Evolutionary conservation across 2,113 vertebrate species (phyloP).

Genomic region (Corapipo altera): DNA sequence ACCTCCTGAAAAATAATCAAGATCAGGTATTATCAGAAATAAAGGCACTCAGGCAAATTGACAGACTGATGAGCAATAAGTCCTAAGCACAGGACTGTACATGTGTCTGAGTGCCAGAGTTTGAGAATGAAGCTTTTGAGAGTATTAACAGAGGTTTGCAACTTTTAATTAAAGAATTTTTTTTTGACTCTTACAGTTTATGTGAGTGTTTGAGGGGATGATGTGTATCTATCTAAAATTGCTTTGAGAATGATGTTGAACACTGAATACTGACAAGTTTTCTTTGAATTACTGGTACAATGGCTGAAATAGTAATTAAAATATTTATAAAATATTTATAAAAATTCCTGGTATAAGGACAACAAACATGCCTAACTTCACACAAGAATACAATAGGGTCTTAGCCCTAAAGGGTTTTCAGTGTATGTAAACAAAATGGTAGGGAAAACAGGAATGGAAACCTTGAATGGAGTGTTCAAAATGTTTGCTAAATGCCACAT

Average conservation of each 20-base stretch:
- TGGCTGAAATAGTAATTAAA: neutral
- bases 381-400: rapidly evolving
- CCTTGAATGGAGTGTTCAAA: neutral
- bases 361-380: neutral
- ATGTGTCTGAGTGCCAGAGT: neutral
- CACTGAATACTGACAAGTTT: neutral
- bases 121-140: neutral
- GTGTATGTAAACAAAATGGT: neutral
- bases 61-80: neutral
- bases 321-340: neutral
- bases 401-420: neutral
- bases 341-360: neutral
- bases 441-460: neutral
- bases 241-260: neutral
- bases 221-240: neutral
- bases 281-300: neutral
- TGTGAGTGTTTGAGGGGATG: neutral
- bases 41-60: neutral
- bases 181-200: neutral
- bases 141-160: neutral
- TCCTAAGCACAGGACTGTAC: neutral
- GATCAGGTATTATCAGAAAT: neutral
- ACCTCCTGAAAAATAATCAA: neutral
- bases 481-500: neutral
- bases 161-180: neutral